Evolutionary conservation across 92 coral and sea anemone genomes (phyloP).

Genomic region (Isaurus tuberculatus): DNA sequence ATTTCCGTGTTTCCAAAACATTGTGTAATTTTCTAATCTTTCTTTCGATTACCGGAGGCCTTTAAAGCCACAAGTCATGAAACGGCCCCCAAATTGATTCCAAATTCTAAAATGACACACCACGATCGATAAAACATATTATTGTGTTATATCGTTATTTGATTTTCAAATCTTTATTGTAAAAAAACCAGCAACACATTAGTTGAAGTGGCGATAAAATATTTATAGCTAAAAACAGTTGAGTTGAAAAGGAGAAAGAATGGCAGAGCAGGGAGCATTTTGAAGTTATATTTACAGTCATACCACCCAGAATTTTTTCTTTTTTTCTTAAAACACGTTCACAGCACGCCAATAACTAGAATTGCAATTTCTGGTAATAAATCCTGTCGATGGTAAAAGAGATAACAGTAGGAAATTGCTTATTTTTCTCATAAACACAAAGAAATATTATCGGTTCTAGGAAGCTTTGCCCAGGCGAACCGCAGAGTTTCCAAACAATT

Average conservation of each 20-base stretch:
- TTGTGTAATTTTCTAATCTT: conserved; percentile 10
- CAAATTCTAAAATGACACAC: conserved; percentile 27
- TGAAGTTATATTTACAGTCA: conserved; percentile 16
- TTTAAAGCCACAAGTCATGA: not conserved
- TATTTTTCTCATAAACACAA: conserved; percentile 42
- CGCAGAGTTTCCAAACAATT: conserved; percentile 39
- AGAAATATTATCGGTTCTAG: conserved; percentile 18
- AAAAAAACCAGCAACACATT: conserved; percentile 36
- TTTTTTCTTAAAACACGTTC: conserved; percentile 2
- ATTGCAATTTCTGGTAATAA: conserved; percentile 32
- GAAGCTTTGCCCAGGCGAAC: conserved; percentile 24
- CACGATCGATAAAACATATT: not conserved
- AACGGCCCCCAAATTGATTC: conserved; percentile 8
- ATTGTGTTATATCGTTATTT: not conserved
- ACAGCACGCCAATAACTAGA: conserved; percentile 26
- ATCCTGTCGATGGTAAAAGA: conserved; percentile 27
- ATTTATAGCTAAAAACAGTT: conserved; percentile 20
- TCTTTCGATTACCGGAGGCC: conserved; percentile 1
- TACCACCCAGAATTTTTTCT: conserved; percentile 11
- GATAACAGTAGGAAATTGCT: conserved; percentile 44
- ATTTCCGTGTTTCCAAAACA: conserved; percentile 17
- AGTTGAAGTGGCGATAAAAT: conserved; percentile 34
- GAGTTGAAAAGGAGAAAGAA: conserved; percentile 28
- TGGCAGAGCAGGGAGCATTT: conserved; percentile 15
- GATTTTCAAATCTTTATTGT: conserved; percentile 17